Evolutionary conservation across 2,113 vertebrate genomes (phyloP).

Genomic region (Dasyurus viverrinus): DNA sequence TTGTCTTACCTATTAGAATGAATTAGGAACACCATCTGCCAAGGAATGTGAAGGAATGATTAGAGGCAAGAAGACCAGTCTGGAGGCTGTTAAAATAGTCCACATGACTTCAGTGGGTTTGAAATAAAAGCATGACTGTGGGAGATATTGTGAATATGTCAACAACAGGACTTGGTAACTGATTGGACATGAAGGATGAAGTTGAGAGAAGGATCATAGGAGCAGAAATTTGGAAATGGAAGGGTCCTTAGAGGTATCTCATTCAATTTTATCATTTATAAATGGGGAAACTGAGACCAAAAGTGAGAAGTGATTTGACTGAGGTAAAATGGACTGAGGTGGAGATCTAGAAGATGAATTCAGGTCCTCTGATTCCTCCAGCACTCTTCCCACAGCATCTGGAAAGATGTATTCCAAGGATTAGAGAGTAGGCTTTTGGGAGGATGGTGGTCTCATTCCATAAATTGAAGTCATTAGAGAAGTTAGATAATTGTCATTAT

Average conservation of each 20-base stretch:
- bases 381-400: background rate
- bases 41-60: background rate
- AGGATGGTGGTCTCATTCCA: background rate
- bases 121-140: background rate
- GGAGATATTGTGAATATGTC: background rate
- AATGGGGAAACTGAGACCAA: background rate
- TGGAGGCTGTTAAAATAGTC: background rate
- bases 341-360: background rate
- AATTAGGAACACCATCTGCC: background rate
- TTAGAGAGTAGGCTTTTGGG: background rate
- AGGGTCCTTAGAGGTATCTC: background rate
- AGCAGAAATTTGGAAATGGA: background rate
- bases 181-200: background rate
- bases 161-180: background rate
- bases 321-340: background rate
- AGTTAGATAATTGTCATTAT: conserved; percentile 2
- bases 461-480: background rate
- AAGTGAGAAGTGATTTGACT: background rate
- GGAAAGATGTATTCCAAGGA: background rate
- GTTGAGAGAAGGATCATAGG: background rate
- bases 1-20: background rate
- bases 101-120: background rate
- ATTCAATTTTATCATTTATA: background rate
- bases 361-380: background rate
- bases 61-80: background rate